Base-by-base conservation (phyloP, 1,140 invertebrate genomes). In the Lordiphosa mommai region DNA sequence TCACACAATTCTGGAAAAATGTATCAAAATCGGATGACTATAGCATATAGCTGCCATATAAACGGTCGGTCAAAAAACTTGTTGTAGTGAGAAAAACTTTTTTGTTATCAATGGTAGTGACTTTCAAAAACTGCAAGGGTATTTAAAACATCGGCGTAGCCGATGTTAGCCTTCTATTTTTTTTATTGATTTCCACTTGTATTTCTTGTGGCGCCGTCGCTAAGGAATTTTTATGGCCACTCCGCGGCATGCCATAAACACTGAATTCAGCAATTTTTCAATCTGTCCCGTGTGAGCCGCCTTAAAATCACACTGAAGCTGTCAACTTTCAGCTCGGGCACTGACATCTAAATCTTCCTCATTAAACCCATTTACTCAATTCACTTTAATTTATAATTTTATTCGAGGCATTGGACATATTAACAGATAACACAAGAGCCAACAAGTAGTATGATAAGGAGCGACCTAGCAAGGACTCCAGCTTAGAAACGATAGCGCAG, bases 401-500 rank as follows among this genome's bases (percentile, higher is more conserved):
- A 84, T 84, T 82, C 72, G 38, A 38, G 48, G 30, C 50, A 56
- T 65, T 84, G 55, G 52, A 58, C 47, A 77, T 66, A 74, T 70
- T 61, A 82, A 77, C 69, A 68, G 71, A 77, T 84, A 84, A 84
- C 72, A 80, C 53, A 70, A 69, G 37, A 68, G 52, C 65, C 50
- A 84, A 84, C 77, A 84, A 84, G 41, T 52, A 56, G 49, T 41
- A 61, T 41, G 20, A 23, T 5, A 23, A 23, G 14, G 7, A 55
- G 44, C 32, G 0, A 23, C 20, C 20, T 5, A 4, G 4, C 20
- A 14, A 38, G 12, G 23, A 52, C 29, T 40, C 36, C 36, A 36
- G 41, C 41, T 60, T 84, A 84, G 40, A 47, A 49, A 52, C 77
- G 77, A 38, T 58, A 72, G 27, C 79, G 79, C 56, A 84, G 73